Evolutionary conservation across 2,888 invertebrate species (phyloP).

Genomic region (Anoncus sp.): DNA sequence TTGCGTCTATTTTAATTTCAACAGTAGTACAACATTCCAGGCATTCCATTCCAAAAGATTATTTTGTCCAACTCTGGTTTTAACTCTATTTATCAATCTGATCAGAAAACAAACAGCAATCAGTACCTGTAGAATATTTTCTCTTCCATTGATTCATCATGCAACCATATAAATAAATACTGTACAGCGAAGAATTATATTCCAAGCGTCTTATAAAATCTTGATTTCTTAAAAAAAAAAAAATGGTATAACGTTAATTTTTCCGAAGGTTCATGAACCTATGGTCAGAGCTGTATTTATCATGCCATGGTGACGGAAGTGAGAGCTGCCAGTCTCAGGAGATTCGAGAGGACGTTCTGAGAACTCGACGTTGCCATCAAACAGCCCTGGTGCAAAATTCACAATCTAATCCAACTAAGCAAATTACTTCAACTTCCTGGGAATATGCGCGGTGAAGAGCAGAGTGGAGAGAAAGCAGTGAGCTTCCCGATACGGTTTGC

Average conservation of each 20-base stretch:
- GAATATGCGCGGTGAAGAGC: slow-evolving; percentile 38
- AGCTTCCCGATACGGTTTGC: too few species aligned
- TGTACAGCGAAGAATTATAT: too few species aligned
- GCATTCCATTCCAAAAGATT: background rate
- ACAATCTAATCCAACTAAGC: slow-evolving; percentile 80
- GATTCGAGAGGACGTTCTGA: slow-evolving; percentile 46
- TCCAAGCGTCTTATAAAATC: too few species aligned
- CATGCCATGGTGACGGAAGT: slow-evolving; percentile 62
- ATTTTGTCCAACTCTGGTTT: background rate
- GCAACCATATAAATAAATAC: too few species aligned
- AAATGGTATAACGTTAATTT: background rate
- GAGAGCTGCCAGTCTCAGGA: slow-evolving; percentile 38
- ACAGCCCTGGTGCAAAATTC: slow-evolving; percentile 76
- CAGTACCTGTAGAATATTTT: background rate
- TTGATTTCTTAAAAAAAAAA: background rate
- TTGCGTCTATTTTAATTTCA: slow-evolving; percentile 38
- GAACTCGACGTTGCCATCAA: slow-evolving; percentile 70
- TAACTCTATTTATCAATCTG: background rate
- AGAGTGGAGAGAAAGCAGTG: too few species aligned
- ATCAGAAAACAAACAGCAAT: background rate
- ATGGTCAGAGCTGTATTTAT: slow-evolving; percentile 70
- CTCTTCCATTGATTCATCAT: background rate
- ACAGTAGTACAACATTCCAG: background rate
- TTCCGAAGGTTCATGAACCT: slow-evolving; percentile 1
- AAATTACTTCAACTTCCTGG: slow-evolving; percentile 77